Base-by-base conservation (phyloP, 2,113 vertebrate genomes). In the Psilopsiagon aurifrons region DNA sequence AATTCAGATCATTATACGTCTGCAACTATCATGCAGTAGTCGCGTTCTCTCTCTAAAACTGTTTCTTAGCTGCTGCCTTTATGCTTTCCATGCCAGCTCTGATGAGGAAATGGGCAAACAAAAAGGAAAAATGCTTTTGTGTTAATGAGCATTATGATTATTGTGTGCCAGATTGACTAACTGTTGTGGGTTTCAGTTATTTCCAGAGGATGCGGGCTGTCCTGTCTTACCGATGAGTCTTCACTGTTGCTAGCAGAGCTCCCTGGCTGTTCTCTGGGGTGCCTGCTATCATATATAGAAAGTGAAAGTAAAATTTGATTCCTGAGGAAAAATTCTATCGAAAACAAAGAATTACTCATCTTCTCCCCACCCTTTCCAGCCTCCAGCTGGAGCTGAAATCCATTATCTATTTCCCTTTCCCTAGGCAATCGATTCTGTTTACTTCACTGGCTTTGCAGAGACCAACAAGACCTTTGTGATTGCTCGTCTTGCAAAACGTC, bases 401-500 rank as follows among this genome's bases (percentile, higher is more conserved):
- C 46, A 0, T 84, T 85, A 23, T 35, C 15, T 33, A 0, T 84
- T 85, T 95, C 83, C 70, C 43, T 93, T 63, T 67, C 41, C 81
- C 13, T 55, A 97, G 97, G 97, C 95, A 0, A 90, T 97, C 0
- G 96, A 97, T 64, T 97, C 97, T 0, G 35, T 97, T 94, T 97
- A 97, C 43, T 97, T 97, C 90, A 93, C 94, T 0, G 96, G 97
- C 71, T 97, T 97, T 66, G 87, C 90, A 8, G 95, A 97, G 93
- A 71, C 43, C 83, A 84, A 93, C 96, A 49, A 70, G 79, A 95
- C 25, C 41, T 97, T 97, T 70, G 85, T 96, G 86, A 85, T 95
- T 11, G 31, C 86, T 24, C 97, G 97, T 13, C 87, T 97, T 1
- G 75, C 93, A n/a, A 86, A 87, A 4, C 96, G 96, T 1, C 95